Conservation (phyloP, 2,113 vertebrate genomes). For the Leucopsar rothschildi region DNA sequence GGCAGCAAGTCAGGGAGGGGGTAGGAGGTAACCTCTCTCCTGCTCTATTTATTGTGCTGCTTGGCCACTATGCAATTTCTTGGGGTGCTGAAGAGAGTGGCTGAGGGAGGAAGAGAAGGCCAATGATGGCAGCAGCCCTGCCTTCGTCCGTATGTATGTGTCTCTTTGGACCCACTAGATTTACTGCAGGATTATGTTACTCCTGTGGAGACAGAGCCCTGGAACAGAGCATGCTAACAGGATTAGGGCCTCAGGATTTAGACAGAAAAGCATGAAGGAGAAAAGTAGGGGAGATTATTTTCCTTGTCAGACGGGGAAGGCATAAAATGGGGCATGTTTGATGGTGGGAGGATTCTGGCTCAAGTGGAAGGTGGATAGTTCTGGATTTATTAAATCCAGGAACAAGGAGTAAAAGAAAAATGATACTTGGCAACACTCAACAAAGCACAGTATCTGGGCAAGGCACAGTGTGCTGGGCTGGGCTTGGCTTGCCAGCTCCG, state of each 20-base stretch:
- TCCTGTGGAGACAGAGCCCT: slow-evolving; percentile 65
- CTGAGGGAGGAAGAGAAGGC: background rate
- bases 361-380: background rate
- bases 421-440: slow-evolving; percentile 13
- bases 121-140: slow-evolving; percentile 32
- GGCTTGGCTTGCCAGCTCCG: background rate
- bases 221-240: slow-evolving; percentile 76
- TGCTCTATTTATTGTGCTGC: slow-evolving; percentile 27
- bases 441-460: background rate
- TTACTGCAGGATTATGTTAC: slow-evolving; percentile 76
- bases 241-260: slow-evolving; percentile 78
- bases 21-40: background rate
- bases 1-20: background rate
- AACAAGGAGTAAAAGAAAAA: slow-evolving; percentile 48
- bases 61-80: slow-evolving; percentile 37
- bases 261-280: slow-evolving; percentile 70
- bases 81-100: background rate
- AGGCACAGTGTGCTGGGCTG: background rate
- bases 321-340: slow-evolving; percentile 39
- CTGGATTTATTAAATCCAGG: slow-evolving; percentile 61
- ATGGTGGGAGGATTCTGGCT: slow-evolving; percentile 20
- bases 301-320: slow-evolving; percentile 30
- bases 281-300: slow-evolving; percentile 63
- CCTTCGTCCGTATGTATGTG: background rate
- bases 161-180: slow-evolving; percentile 62